phyloP scores from a whole-genome alignment of 2,113 vertebrate genomes.

The Aphelocoma coerulescens region DNA sequence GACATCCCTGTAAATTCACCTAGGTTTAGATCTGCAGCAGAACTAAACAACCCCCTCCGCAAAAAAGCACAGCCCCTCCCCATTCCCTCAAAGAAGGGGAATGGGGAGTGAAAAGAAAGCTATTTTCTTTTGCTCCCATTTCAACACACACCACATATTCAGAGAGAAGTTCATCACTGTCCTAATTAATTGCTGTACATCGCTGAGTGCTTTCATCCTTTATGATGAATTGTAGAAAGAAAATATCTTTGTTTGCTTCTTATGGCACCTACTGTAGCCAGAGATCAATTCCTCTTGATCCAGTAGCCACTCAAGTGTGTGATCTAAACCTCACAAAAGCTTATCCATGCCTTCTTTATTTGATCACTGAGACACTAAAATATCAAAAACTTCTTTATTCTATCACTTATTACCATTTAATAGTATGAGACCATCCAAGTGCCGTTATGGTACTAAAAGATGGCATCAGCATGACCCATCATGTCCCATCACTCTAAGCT shows the following conservation, averaged over 20 bases:
- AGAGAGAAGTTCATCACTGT: not conserved
- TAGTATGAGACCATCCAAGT: not conserved
- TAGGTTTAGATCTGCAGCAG: not conserved
- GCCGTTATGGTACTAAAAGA: not conserved
- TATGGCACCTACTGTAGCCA: not conserved
- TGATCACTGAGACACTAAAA: not conserved
- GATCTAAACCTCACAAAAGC: not conserved
- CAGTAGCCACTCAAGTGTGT: not conserved
- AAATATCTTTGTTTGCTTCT: not conserved
- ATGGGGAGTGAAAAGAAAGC: not conserved
- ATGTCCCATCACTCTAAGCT: not conserved
- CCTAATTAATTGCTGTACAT: not conserved
- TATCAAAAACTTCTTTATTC: slow-evolving; percentile 1
- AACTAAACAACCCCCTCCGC: not conserved
- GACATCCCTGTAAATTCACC: not conserved
- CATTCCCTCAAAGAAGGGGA: not conserved
- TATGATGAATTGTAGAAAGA: not conserved
- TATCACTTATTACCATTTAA: not conserved
- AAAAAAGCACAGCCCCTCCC: not conserved
- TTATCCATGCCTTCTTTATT: not conserved
- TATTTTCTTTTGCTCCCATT: not conserved
- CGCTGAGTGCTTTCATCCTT: not conserved
- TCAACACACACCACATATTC: not conserved
- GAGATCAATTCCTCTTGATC: slow-evolving; percentile 37
- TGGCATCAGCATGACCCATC: not conserved